A percentile compares a stretch with the other conserved stretches of the same genome.
Evolutionary conservation across 2,113 vertebrate species (phyloP).

Genomic region (Odontophorus gujanensis): DNA sequence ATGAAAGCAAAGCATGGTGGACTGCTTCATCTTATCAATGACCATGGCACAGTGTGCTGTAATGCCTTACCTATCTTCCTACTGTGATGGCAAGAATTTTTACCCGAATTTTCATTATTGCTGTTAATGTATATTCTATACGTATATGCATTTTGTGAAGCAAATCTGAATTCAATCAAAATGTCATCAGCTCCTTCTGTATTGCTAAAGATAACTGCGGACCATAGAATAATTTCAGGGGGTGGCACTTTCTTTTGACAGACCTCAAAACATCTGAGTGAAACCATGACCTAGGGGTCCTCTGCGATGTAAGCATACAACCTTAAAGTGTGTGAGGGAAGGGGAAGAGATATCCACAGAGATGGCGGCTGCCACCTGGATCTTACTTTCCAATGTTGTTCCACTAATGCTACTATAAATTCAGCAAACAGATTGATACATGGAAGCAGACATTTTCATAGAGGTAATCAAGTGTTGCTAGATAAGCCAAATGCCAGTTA

Average conservation of each 20-base stretch:
- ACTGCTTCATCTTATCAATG: not conserved
- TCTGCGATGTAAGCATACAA: not conserved
- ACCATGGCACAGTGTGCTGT: not conserved
- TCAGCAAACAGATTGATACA: not conserved
- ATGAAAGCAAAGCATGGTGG: not conserved
- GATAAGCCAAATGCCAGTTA: not conserved
- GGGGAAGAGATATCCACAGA: not conserved
- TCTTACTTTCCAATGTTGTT: not conserved
- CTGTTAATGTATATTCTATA: not conserved
- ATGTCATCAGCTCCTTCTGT: conserved; percentile 21
- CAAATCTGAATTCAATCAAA: not conserved
- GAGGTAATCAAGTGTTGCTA: not conserved
- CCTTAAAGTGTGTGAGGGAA: not conserved
- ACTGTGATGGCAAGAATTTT: conserved; percentile 9
- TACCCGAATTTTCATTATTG: conserved; percentile 9
- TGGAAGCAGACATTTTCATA: not conserved
- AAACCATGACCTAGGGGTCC: not conserved
- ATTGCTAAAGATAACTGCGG: not conserved
- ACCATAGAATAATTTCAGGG: not conserved
- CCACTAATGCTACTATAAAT: not conserved
- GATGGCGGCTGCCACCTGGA: not conserved
- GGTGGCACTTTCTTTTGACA: conserved; percentile 15
- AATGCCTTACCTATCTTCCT: not conserved
- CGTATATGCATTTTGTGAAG: not conserved
- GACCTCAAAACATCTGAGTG: not conserved